These are phyloP conservation scores for Delphinapterus leucas DNA, from an alignment of 2,113 vertebrate species.

Conservation along the genomic window DNA sequence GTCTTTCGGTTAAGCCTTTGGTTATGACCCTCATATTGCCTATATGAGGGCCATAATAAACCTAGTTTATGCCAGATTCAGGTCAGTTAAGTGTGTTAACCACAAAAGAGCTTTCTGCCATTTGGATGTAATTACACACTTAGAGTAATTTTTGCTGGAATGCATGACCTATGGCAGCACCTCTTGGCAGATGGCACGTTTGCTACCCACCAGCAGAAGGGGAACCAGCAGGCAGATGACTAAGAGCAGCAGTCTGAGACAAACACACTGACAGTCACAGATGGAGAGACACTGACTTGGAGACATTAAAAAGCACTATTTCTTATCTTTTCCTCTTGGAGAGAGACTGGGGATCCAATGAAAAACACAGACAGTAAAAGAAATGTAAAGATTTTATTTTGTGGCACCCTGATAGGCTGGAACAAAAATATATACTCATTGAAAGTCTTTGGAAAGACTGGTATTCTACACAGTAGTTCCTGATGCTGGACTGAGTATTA, in stretches of 20 bases:
- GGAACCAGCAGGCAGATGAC: conserved; percentile 75
- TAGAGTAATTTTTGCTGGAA: background rate
- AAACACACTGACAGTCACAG: conserved; percentile 69
- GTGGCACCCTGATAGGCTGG: background rate
- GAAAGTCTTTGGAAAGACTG: conserved; percentile 16
- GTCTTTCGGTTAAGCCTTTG: background rate
- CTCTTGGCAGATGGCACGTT: conserved; percentile 65
- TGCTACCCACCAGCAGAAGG: conserved; percentile 78
- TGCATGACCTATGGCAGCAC: conserved; percentile 58
- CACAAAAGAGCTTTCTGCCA: background rate
- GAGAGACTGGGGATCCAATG: background rate
- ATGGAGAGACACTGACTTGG: conserved; percentile 66
- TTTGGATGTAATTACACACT: background rate
- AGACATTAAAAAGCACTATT: conserved; percentile 48
- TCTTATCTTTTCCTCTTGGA: conserved; percentile 54
- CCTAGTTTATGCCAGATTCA: background rate
- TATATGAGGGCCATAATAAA: background rate
- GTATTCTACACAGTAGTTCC: conserved; percentile 10
- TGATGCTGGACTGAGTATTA: background rate
- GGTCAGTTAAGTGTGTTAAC: background rate
- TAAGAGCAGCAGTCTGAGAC: conserved; percentile 63
- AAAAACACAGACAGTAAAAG: background rate
- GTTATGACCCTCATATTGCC: background rate
- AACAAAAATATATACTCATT: background rate
- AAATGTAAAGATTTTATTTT: conserved; percentile 33